phyloP scores from a whole-genome alignment of 1,140 invertebrate species.

The Lasioglossum albipes region DNA sequence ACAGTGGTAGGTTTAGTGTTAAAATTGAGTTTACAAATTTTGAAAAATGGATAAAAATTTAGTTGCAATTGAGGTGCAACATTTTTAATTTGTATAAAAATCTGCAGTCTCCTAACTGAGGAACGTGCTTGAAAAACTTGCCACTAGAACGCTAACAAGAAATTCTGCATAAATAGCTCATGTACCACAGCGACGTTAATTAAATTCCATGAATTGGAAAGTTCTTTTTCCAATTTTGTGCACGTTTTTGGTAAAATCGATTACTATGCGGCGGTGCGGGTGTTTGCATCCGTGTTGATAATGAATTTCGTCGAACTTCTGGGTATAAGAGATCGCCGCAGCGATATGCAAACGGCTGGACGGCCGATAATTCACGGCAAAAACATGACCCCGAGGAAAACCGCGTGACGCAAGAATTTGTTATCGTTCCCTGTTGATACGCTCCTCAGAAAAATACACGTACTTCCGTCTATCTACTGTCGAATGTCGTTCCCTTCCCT shows the following conservation, averaged over 20 bases:
- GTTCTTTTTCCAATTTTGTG: background rate
- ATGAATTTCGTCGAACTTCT: background rate
- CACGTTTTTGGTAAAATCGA: too few relatives aligned
- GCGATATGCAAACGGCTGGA: background rate
- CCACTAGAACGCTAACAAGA: too few relatives aligned
- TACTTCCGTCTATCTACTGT: background rate
- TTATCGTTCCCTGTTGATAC: constrained; percentile 11
- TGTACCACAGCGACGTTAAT: background rate
- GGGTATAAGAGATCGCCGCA: background rate
- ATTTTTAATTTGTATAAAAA: too few relatives aligned
- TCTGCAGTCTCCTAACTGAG: too few relatives aligned
- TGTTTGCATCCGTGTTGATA: background rate
- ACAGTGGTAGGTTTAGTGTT: too few relatives aligned
- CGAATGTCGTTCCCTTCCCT: background rate
- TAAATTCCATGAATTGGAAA: background rate
- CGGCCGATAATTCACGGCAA: constrained; percentile 17
- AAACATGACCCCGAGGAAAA: constrained; percentile 17
- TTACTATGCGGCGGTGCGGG: too few relatives aligned
- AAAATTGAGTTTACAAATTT: too few relatives aligned
- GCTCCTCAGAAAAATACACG: background rate
- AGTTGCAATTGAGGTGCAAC: too few relatives aligned
- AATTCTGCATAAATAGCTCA: too few relatives aligned
- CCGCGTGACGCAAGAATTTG: constrained; percentile 21
- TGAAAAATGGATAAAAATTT: too few relatives aligned
- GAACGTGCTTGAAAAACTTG: too few relatives aligned